phyloP scores from a whole-genome alignment of 53 echinoderm and acorn worm genomes.

The Holothuria leucospilota region DNA sequence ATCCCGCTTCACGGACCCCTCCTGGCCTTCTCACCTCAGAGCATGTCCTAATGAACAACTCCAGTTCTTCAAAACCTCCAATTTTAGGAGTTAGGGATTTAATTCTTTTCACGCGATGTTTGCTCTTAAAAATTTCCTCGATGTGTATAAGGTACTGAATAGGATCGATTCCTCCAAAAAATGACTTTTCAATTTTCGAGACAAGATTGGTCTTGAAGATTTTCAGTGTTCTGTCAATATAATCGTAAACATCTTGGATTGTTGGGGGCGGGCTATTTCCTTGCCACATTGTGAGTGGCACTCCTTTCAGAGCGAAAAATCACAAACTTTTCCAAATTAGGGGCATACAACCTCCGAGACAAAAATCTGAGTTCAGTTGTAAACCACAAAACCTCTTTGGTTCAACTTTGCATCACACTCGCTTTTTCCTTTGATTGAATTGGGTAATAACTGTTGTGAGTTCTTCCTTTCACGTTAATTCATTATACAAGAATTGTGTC shows the following conservation, averaged over 20 bases:
- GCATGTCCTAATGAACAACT: slow-evolving; percentile 77
- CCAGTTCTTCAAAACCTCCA: slow-evolving; percentile 75
- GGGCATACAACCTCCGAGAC: no score
- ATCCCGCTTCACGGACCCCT: slow-evolving; percentile 86
- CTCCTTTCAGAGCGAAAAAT: no score
- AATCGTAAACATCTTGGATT: slow-evolving; percentile 89
- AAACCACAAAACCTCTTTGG: no score
- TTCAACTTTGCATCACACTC: no score
- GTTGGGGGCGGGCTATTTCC: slow-evolving; percentile 75
- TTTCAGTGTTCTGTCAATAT: slow-evolving; percentile 83
- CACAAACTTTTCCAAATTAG: no score
- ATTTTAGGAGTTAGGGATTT: slow-evolving; percentile 74
- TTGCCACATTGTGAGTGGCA: slow-evolving; percentile 59
- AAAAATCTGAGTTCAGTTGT: no score
- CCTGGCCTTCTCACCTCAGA: slow-evolving; percentile 83
- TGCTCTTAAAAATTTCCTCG: slow-evolving; percentile 94
- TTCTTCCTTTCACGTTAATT: no score
- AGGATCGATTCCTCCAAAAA: slow-evolving; percentile 89
- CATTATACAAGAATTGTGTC: no score
- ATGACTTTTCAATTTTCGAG: slow-evolving; percentile 83
- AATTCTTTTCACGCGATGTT: slow-evolving; percentile 86
- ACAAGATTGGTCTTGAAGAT: slow-evolving; percentile 69
- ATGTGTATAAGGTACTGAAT: slow-evolving; percentile 92
- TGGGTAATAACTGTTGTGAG: no score
- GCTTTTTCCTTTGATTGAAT: no score